These are phyloP conservation scores for Odontesthes bonariensis DNA, from an alignment of 2,113 vertebrate genomes.

Conservation along the genomic window DNA sequence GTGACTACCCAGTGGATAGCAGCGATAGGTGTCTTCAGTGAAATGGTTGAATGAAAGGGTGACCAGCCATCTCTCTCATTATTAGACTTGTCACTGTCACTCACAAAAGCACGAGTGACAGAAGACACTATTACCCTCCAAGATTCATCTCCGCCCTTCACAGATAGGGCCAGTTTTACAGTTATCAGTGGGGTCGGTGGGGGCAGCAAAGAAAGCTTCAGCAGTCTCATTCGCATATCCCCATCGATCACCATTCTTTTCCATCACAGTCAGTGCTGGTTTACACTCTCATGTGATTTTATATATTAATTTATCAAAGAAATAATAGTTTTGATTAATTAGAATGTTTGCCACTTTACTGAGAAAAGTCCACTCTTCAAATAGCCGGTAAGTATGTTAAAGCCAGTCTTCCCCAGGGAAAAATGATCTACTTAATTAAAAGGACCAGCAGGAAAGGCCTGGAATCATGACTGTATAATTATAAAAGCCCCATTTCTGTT, in stretches of 20 bases:
- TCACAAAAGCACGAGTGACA: constrained; percentile 73
- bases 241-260: constrained; percentile 1
- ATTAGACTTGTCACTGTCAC: constrained; percentile 79
- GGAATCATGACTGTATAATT: constrained; percentile 84
- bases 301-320: constrained; percentile 16
- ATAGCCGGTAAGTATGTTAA: constrained; percentile 81
- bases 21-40: constrained; percentile 46
- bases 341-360: constrained; percentile 32
- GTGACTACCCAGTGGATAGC: constrained; percentile 57
- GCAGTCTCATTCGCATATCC: constrained; percentile 46
- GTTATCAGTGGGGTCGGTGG: constrained; percentile 9
- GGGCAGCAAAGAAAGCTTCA: constrained; percentile 20
- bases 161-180: constrained; percentile 39
- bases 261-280: neutral
- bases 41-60: constrained; percentile 71
- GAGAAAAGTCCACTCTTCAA: constrained; percentile 65
- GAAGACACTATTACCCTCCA: constrained; percentile 71
- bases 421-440: constrained; percentile 86
- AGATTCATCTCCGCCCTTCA: constrained; percentile 59
- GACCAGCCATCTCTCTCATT: constrained; percentile 72
- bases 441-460: constrained; percentile 84
- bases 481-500: constrained; percentile 82
- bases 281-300: neutral
- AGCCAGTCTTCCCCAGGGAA: constrained; percentile 76
- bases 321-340: constrained; percentile 39